Base-by-base conservation (phyloP, 2,888 invertebrate genomes). In the Diabrotica balteata region DNA sequence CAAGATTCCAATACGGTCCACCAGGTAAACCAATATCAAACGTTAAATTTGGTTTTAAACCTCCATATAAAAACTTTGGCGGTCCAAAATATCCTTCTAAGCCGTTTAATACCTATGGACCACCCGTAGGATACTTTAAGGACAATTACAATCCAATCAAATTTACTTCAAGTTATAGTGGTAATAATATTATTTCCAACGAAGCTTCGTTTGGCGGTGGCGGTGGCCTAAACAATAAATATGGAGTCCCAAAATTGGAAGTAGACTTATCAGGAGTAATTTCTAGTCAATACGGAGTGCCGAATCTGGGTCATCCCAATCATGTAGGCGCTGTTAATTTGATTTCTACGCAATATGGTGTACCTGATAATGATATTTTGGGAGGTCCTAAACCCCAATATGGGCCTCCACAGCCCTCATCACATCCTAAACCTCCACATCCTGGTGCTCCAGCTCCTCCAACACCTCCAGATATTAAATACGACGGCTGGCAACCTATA, bases 401-500 rank as follows among this genome's bases (percentile, higher is more conserved):
- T 71, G 89, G 89, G 4, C 90, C 89, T 4, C 89, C 89, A 0
- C 88, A 88, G 69, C 89, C 89, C 1, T 84, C 87, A 22, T 76
- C 80, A 67, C 89, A 89, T 22, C 85, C 85, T 8, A 76, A 70
- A 70, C 89, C 88, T 0, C 90, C 90, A 1, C 90, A 89, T 73
- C 90, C 90, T 1, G 91, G 91, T 43, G 88, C 89, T 1, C 90
- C 90, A 51, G 91, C 91, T 0, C 92, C 92, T 0, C 92, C 92
- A 0, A 92, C 91, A 1, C 91, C 91, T 7, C 89, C 92, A 7
- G 88, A 90, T 79, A 89, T 93, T 46, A 86, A 91, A 61, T 94
- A 94, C 78, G 94, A 94, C 75, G 94, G 94, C 43, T 94, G 94
- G 94, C 92, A 91, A 79, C 94, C 94, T 22, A 94, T 94, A 68